Conservation (phyloP, 2,113 vertebrate species). For the Zeus faber region DNA sequence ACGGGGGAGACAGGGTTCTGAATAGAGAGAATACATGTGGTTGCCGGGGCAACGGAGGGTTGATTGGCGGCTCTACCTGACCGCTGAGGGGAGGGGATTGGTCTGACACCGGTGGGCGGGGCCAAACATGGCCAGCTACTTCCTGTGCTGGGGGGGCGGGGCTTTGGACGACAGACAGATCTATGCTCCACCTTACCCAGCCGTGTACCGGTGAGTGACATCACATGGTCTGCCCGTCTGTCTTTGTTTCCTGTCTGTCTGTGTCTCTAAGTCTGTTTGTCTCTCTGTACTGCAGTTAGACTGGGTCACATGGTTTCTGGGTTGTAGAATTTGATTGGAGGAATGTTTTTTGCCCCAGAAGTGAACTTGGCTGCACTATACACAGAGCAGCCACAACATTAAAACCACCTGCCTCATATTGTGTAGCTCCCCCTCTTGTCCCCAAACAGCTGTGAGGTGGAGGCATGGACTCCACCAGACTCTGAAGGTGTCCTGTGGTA, state of each 20-base stretch:
- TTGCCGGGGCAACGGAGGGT: constrained; percentile 5
- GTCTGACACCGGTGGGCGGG: constrained; percentile 31
- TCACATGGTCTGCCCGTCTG: neutral
- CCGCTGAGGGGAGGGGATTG: constrained; percentile 15
- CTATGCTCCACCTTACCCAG: constrained; percentile 62
- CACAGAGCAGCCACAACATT: no score
- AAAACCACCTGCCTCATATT: no score
- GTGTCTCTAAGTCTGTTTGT: neutral
- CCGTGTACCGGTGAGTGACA: constrained; percentile 71
- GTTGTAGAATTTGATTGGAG: neutral
- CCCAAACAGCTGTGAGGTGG: no score
- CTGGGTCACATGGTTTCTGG: no score
- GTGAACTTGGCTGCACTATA: no score
- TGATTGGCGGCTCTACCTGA: constrained; percentile 15
- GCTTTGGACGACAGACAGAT: constrained; percentile 67
- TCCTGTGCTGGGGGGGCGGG: constrained; percentile 75
- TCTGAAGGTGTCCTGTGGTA: no score
- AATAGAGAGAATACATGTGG: neutral
- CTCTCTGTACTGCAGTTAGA: neutral
- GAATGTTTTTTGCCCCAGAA: neutral
- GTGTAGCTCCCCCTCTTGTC: no score
- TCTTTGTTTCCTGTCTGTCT: constrained; percentile 1
- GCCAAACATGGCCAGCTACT: constrained; percentile 64
- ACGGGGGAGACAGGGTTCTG: neutral
- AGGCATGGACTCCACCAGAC: no score